Base-by-base conservation (phyloP, 1,140 invertebrate species). In the Anthonomus grandis region DNA sequence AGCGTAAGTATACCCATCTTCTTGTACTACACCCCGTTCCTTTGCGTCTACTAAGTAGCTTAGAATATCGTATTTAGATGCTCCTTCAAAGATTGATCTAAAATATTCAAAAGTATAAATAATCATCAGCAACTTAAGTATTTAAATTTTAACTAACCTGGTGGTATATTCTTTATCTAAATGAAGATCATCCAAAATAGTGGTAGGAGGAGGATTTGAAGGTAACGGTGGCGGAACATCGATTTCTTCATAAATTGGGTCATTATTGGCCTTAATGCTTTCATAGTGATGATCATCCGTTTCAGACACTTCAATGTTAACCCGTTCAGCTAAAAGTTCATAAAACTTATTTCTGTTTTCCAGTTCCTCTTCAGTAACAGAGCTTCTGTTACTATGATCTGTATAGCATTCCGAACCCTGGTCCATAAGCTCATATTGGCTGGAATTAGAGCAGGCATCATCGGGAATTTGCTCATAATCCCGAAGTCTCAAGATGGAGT, bases 201-300 rank as follows among this genome's bases (percentile, higher is more conserved):
- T 76, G 46, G 78, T 71, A 0, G 85, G 88, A 4, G 87, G 86
- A 8, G 86, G 86, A 62, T 85, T 86, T 0, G 86, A 66, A 2
- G 88, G 88, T 46, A 90, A 68, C 4, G 87, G 87, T 13, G 86
- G 88, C 6, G 87, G 88, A 62, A 87, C 85, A 60, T 90, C 87
- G 8, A 92, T 90, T 75, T 93, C 90, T 75, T 93, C 90, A 69
- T 93, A 93, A 67, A 93, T 93, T 2, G 89, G 90, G 75, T 93
- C 90, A 39, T 70, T 76, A 55, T 81, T 81, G n/a, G 78, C 64
- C 36, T 85, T 79, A 21, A 91, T 89, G 15, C 86, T 82, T 68
- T 91, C 89, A 60, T 91, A 90, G 50, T 87, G 83, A 76, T 90
- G 83, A 62, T 85, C 82, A 50, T 83, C 79, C 22, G 63, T 73